These are phyloP conservation scores for Cepaea nemoralis DNA, from an alignment of 1,140 invertebrate species.

Conservation along the genomic window DNA sequence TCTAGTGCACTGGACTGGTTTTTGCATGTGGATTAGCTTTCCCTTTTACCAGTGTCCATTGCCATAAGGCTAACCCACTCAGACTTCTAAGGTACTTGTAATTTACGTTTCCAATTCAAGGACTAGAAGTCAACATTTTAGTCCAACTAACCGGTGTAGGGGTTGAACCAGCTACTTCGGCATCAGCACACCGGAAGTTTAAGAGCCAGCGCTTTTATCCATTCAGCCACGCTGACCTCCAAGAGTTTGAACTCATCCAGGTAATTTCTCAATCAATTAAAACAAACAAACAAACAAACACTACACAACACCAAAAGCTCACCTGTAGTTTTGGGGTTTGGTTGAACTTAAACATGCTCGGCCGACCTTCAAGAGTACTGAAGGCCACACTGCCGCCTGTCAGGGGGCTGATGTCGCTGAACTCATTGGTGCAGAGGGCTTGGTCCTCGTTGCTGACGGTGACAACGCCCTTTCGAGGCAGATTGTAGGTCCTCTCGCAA, in stretches of 20 bases:
- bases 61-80: too few relatives aligned
- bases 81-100: too few relatives aligned
- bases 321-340: constrained; percentile 89
- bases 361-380: constrained; percentile 93
- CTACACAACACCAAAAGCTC: constrained; percentile 48
- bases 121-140: too few relatives aligned
- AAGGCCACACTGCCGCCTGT: constrained; percentile 96
- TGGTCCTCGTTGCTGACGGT: constrained; percentile 80
- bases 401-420: constrained; percentile 96
- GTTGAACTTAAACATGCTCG: constrained; percentile 92
- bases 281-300: background rate
- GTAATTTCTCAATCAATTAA: background rate
- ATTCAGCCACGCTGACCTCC: too few relatives aligned
- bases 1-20: too few relatives aligned
- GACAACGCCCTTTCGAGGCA: constrained; percentile 78
- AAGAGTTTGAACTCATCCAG: background rate
- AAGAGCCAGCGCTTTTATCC: too few relatives aligned
- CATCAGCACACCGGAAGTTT: too few relatives aligned
- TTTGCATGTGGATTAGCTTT: too few relatives aligned
- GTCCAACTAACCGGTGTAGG: too few relatives aligned
- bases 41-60: too few relatives aligned
- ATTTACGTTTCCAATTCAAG: too few relatives aligned
- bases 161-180: too few relatives aligned
- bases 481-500: constrained; percentile 89
- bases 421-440: constrained; percentile 94